These are phyloP conservation scores for Eremobia ochroleuca DNA, from an alignment of 2,888 invertebrate species.

Conservation along the genomic window DNA sequence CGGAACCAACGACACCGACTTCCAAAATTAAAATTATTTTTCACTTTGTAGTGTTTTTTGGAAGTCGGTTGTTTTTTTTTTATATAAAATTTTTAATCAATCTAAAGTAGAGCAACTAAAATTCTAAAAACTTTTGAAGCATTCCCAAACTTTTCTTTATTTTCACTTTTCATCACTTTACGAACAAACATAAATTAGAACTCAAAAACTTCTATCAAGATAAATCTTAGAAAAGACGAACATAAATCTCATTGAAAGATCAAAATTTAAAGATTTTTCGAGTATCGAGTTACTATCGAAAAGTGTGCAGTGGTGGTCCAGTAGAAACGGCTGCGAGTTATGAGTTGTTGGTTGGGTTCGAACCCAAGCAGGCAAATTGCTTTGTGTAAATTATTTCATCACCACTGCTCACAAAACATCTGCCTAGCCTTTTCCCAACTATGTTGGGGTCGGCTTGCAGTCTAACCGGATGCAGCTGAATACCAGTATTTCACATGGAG, in stretches of 20 bases:
- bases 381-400: background rate
- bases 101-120: constrained; percentile 22
- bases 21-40: too few relatives aligned
- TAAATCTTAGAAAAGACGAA: constrained; percentile 27
- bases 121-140: constrained; percentile 32
- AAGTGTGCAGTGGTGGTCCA: background rate
- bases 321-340: background rate
- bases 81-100: too few relatives aligned
- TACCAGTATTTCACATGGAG: too few relatives aligned
- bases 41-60: too few relatives aligned
- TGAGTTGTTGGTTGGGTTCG: background rate
- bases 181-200: constrained; percentile 34
- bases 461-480: too few relatives aligned
- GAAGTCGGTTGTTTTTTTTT: too few relatives aligned
- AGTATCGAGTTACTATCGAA: background rate
- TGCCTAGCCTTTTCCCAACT: too few relatives aligned
- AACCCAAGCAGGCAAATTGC: background rate
- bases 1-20: too few relatives aligned
- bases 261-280: constrained; percentile 1
- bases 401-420: background rate
- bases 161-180: constrained; percentile 42
- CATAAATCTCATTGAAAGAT: constrained; percentile 23
- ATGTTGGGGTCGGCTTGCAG: too few relatives aligned
- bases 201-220: constrained; percentile 35
- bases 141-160: constrained; percentile 24